Percentiles rank a stretch among this genome's conserved stretches.
These are phyloP conservation scores for Coelopa frigida DNA, from an alignment of 1,140 invertebrate genomes.

Conservation along the genomic window DNA sequence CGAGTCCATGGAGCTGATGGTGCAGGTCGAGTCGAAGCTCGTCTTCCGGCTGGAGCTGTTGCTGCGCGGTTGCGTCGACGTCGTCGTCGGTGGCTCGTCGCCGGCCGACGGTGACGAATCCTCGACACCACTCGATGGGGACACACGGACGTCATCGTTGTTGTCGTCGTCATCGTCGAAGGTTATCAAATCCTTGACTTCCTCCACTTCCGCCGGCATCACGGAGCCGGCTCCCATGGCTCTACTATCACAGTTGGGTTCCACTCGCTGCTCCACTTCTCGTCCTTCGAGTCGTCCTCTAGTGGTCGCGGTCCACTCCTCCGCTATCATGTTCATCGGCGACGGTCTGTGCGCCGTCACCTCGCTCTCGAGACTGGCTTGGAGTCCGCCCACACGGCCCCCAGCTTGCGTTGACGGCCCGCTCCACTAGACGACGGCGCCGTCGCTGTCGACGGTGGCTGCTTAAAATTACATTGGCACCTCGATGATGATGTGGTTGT, in stretches of 20 bases:
- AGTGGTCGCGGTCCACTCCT: no score
- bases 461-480: no score
- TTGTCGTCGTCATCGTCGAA: slow-evolving; percentile 31
- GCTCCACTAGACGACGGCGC: neutral
- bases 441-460: no score
- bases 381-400: slow-evolving; percentile 3
- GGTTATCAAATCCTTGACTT: slow-evolving; percentile 36
- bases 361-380: slow-evolving; percentile 4
- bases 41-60: slow-evolving; percentile 42
- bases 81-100: slow-evolving; percentile 22
- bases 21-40: slow-evolving; percentile 44
- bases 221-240: slow-evolving; percentile 27
- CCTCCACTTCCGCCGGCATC: slow-evolving; percentile 26
- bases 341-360: neutral
- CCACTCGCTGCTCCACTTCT: no score
- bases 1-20: slow-evolving; percentile 44
- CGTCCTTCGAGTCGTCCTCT: no score
- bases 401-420: slow-evolving; percentile 4
- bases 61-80: slow-evolving; percentile 24
- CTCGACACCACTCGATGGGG: neutral
- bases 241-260: slow-evolving; percentile 17
- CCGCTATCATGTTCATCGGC: neutral
- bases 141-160: neutral
- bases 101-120: neutral
- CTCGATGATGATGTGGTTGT: no score